These are phyloP conservation scores for Serinus canaria DNA, from an alignment of 2,113 vertebrate genomes.

Conservation along the genomic window DNA sequence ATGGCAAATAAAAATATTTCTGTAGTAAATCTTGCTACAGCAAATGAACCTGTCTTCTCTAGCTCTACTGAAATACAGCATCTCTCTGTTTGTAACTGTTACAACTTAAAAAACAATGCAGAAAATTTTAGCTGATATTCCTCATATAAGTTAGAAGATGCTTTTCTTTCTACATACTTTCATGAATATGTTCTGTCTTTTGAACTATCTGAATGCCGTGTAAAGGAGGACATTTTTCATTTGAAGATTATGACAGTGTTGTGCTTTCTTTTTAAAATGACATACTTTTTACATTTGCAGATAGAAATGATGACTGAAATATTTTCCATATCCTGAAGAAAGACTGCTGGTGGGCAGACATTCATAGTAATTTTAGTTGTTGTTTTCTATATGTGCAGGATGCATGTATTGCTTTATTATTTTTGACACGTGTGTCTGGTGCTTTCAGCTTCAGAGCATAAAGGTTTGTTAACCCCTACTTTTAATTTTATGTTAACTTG, in stretches of 20 bases:
- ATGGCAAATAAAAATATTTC: conserved; percentile 28
- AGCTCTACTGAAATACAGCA: neutral
- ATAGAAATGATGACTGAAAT: neutral
- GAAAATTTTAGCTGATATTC: neutral
- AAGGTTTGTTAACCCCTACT: neutral
- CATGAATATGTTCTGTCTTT: neutral
- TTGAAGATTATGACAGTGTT: neutral
- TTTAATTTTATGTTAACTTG: neutral
- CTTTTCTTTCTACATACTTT: neutral
- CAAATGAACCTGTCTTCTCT: neutral
- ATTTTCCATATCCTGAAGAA: neutral
- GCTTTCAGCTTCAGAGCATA: neutral
- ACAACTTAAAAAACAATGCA: neutral
- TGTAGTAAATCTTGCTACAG: neutral
- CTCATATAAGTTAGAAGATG: neutral
- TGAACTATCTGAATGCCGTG: neutral
- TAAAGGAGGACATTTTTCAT: neutral
- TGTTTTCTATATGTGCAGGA: neutral
- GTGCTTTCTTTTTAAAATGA: neutral
- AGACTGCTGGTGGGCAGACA: neutral
- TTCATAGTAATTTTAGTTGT: neutral
- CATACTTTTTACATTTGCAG: neutral
- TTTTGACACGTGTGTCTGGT: rapidly evolving
- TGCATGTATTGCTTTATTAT: neutral
- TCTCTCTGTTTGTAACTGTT: neutral